A percentile compares a stretch with the other conserved stretches of the same genome.
Evolutionary conservation across 2,888 invertebrate genomes (phyloP).

Genomic region (Hydrotaea diabolus): DNA sequence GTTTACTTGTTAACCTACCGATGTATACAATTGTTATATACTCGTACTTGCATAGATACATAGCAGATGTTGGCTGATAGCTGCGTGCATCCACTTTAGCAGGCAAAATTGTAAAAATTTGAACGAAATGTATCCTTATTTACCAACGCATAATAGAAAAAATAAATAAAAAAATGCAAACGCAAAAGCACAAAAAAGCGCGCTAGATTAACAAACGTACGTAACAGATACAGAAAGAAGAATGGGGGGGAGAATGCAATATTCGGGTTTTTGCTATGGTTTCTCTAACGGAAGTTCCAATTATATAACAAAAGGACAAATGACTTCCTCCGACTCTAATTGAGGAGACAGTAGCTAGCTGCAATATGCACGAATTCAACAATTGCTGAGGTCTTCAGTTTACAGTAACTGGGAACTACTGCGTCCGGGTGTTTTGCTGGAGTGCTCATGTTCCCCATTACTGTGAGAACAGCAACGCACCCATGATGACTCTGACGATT

Average conservation of each 20-base stretch:
- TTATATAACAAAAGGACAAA: constrained; percentile 69
- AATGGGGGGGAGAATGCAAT: background rate
- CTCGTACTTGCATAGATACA: background rate
- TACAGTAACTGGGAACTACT: constrained; percentile 38
- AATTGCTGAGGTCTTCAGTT: constrained; percentile 61
- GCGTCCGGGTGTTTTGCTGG: constrained; percentile 24
- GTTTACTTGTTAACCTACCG: background rate
- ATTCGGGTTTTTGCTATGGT: background rate
- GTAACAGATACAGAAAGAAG: background rate
- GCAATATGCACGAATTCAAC: constrained; percentile 42
- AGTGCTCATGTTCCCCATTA: background rate
- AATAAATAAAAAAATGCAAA: background rate
- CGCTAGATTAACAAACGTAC: background rate
- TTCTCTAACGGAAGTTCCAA: constrained; percentile 68
- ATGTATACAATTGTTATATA: background rate
- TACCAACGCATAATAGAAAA: background rate
- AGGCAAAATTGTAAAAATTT: background rate
- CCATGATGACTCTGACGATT: constrained; percentile 9
- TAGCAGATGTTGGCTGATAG: background rate
- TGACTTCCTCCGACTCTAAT: constrained; percentile 68
- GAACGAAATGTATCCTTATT: background rate
- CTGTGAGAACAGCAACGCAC: constrained; percentile 37
- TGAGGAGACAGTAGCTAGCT: constrained; percentile 54
- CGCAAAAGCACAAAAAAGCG: background rate
- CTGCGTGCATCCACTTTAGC: background rate